Evolutionary conservation across 2,888 invertebrate species (phyloP), one percentile per base, ranked within the genome.

Genomic region (Electrophaes corylata): DNA sequence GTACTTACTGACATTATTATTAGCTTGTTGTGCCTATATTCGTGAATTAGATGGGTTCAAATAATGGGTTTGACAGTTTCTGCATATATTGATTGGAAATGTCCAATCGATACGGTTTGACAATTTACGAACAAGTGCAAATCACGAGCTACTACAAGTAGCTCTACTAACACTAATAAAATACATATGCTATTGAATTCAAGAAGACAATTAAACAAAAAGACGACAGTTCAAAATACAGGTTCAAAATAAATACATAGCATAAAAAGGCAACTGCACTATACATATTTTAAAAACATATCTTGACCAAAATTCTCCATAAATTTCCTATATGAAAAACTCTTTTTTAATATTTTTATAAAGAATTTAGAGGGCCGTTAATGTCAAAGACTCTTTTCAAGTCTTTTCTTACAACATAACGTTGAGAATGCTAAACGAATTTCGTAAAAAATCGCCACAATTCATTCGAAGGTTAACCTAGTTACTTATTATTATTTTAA

Each of bases 281-380:
- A n/a, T n/a, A n/a, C n/a, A n/a, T n/a, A n/a, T n/a, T 29, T 10
- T 29, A 10, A 20, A 10, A 29, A 10, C 8, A 29, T 3, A 8
- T 29, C 26, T 29, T 10, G 26, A 29, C 26, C 26, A 29, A 35
- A 35, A 35, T 6, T 11, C 14, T 12, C 12, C 14, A 35, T 14
- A 14, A 14, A 35, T 2, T n/a, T 0, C 18, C 3, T 26, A 14
- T 16, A 26, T 44, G 6, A 6, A 43, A 44, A 23, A 44, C 26
- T 20, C 10, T 16, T 29, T 26, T 44, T 23, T 20, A 41, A 41
- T 23, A 20, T 20, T 14, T 44, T 16, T 2, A 29, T 10, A 6
- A 29, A 39, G 66, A 78, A 81, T 81, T 83, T 81, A 79, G 72
- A 72, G 72, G 73, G 76, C 73, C 75, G 76, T 83, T 83, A 81